These are phyloP conservation scores for Okamejei kenojei DNA, from an alignment of 2,797 vertebrate species.

Conservation along the genomic window DNA sequence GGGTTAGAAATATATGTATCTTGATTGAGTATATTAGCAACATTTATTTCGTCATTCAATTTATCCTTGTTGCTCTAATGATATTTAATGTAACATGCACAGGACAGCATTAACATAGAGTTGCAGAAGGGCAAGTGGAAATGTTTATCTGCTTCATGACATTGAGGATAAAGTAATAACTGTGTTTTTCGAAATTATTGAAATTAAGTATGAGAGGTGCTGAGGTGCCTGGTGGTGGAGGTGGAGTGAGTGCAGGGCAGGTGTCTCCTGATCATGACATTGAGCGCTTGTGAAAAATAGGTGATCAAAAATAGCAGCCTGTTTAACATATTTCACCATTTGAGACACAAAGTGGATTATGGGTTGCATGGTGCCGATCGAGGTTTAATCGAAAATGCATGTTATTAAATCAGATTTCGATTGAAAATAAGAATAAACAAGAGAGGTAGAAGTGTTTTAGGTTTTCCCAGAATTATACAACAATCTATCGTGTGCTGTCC, in stretches of 20 bases:
- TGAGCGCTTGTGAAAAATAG: background rate
- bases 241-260: too few species aligned
- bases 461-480: background rate
- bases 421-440: background rate
- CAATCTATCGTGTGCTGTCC: background rate
- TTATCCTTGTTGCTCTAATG: constrained; percentile 9
- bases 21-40: constrained; percentile 31
- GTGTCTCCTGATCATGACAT: background rate
- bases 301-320: background rate
- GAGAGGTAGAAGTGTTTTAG: background rate
- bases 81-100: background rate
- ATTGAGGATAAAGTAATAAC: background rate
- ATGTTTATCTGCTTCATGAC: background rate
- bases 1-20: constrained; percentile 30
- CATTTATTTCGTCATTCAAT: constrained; percentile 31
- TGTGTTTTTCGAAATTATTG: background rate
- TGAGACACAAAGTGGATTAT: background rate
- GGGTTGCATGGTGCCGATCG: background rate
- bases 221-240: background rate
- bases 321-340: background rate
- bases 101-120: background rate
- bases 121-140: background rate
- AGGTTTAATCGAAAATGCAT: too few species aligned
- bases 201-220: background rate
- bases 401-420: background rate